Evolutionary conservation across 2,113 vertebrate genomes (phyloP).

Genomic region (Carettochelys insculpta): DNA sequence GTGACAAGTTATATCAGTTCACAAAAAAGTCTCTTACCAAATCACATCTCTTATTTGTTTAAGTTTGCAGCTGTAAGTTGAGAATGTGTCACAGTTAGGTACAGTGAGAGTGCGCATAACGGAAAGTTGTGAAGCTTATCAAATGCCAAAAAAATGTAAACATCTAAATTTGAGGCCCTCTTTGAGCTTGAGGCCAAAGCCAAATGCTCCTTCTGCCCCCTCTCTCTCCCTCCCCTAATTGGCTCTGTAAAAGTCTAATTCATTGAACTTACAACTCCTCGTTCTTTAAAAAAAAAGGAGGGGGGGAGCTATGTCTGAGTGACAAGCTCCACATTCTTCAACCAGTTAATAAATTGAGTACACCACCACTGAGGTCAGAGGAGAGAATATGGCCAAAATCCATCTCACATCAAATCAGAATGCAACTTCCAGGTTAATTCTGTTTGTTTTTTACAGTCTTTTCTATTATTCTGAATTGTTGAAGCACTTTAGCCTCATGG

Average conservation of each 20-base stretch:
- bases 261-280: neutral
- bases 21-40: no score
- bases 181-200: no score
- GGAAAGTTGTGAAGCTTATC: no score
- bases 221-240: no score
- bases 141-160: no score
- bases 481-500: neutral
- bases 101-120: no score
- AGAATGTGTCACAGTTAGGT: no score
- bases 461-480: neutral
- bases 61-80: no score
- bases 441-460: neutral
- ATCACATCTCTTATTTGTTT: no score
- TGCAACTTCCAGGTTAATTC: neutral
- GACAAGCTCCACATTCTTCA: neutral
- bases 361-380: neutral
- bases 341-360: neutral
- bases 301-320: neutral
- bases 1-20: no score
- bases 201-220: no score
- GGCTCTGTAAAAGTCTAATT: neutral
- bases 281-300: neutral
- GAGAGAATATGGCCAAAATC: neutral
- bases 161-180: no score
- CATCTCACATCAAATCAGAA: neutral